Base-by-base conservation (phyloP, 1,140 invertebrate species). In the Drosophila tropicalis region DNA sequence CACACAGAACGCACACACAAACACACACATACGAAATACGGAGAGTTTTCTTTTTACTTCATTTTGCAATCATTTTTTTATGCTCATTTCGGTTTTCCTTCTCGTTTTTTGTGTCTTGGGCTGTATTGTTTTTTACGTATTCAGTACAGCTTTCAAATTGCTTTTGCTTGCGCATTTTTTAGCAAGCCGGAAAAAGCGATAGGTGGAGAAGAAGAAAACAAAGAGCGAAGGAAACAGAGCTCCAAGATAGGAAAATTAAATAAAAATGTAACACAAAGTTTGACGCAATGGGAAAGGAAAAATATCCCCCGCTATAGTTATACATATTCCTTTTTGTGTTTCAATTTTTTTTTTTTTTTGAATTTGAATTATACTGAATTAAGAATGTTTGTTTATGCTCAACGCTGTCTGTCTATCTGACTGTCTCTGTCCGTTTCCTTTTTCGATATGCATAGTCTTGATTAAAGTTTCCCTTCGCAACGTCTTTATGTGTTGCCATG, bases 261-360 rank as follows among this genome's bases (percentile, higher is more conserved):
- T 86, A 87, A 87, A 87, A 86, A 80, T 86, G 83, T 86, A 86
- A 74, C 84, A 83, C 83, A 86, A 86, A 83, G 79, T 89, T 77
- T 72, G 79, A 34, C 40, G 63, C 60, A 12, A 36, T 32, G 58
- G 47, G 22, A 22, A 51, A 34, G 55, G 55, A 57, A 57, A 57
- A 13, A 17, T 9, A 57, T 32, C n/a, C 55, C 29, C 44, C 17
- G 1, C 12, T 51, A 51, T 51, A 51, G 44, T 51, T 51, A 51
- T 51, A 51, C 44, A 51, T 51, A 22, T 51, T 51, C 44, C 17
- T 51, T 51, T 51, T 19, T 51, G 55, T 68, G 15, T 55, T 34
- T 36, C 7, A 5, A n/a, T n/a, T n/a, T 36, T n/a, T 58, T 71
- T 70, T 69, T 68, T 58, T 71, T 87, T 86, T 87, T 86, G 83